Conservation (phyloP, 2,113 vertebrate species). For the Eclectus roratus region DNA sequence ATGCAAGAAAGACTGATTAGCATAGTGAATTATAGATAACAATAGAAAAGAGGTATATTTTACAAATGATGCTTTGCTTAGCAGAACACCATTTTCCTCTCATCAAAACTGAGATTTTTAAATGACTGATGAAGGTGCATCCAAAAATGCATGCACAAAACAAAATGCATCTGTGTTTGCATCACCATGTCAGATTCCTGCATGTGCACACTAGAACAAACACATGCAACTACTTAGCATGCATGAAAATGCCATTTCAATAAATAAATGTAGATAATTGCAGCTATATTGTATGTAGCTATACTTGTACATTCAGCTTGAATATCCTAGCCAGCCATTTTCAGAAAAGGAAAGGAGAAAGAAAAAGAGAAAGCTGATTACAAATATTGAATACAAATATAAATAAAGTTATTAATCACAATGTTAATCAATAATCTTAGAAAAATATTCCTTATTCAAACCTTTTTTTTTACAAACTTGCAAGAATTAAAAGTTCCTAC, state of each 20-base stretch:
- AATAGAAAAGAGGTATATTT: constrained; percentile 2
- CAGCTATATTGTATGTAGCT: constrained; percentile 50
- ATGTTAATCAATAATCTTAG: background rate
- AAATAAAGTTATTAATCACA: constrained; percentile 32
- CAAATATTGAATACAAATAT: constrained; percentile 38
- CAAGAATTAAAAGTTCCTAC: background rate
- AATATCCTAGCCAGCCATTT: constrained; percentile 67
- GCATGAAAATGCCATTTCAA: constrained; percentile 55
- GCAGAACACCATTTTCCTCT: constrained; percentile 18
- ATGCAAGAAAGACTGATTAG: constrained; percentile 32
- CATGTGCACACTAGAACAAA: constrained; percentile 58
- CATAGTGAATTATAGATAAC: constrained; percentile 2
- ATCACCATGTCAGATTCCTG: constrained; percentile 49
- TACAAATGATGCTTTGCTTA: constrained; percentile 31
- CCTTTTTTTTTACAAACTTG: background rate
- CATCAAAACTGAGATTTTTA: constrained; percentile 7
- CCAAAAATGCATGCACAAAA: constrained; percentile 54
- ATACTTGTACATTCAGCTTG: constrained; percentile 62
- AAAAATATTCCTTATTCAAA: constrained; percentile 4
- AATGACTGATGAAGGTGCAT: constrained; percentile 59
- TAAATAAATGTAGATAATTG: constrained; percentile 42
- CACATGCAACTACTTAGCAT: constrained; percentile 59
- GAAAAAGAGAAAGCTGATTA: constrained; percentile 61
- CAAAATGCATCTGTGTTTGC: constrained; percentile 62
- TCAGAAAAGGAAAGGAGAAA: constrained; percentile 61